A percentile compares a stretch with the other conserved stretches of the same genome.
Evolutionary conservation across 2,888 invertebrate species (phyloP).

Genomic region (Balanococcus diminutus): DNA sequence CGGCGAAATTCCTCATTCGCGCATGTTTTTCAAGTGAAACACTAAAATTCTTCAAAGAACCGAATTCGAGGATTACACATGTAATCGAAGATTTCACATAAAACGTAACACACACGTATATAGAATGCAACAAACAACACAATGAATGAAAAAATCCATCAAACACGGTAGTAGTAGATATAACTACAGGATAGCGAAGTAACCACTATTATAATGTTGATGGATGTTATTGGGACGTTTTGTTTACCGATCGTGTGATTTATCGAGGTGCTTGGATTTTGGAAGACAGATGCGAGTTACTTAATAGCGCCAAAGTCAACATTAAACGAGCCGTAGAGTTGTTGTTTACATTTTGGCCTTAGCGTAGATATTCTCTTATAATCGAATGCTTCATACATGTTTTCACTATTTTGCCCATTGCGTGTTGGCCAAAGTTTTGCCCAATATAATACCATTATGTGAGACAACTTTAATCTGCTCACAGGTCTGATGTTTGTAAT

Average conservation of each 20-base stretch:
- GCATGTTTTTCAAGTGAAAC: neutral
- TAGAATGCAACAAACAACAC: neutral
- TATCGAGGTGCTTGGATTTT: constrained; percentile 55
- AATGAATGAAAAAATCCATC: constrained; percentile 17
- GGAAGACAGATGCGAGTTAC: constrained; percentile 54
- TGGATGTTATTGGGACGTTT: constrained; percentile 47
- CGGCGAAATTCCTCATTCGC: neutral
- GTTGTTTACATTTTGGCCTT: constrained; percentile 53
- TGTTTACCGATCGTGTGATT: constrained; percentile 55
- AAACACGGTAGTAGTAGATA: neutral
- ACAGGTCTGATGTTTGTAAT: neutral
- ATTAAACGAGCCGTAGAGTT: constrained; percentile 50
- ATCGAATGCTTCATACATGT: constrained; percentile 48
- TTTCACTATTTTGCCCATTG: constrained; percentile 2
- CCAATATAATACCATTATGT: constrained; percentile 51
- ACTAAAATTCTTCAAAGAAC: constrained; percentile 14
- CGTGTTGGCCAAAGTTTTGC: neutral
- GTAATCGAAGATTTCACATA: constrained; percentile 47
- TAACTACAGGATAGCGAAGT: constrained; percentile 20
- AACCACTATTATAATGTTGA: constrained; percentile 49
- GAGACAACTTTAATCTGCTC: constrained; percentile 47
- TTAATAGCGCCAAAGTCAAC: constrained; percentile 55
- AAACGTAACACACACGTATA: neutral
- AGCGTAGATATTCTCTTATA: constrained; percentile 44
- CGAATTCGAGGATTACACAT: constrained; percentile 49